Conservation (phyloP, 2,113 vertebrate species). For the Shinisaurus crocodilurus region DNA sequence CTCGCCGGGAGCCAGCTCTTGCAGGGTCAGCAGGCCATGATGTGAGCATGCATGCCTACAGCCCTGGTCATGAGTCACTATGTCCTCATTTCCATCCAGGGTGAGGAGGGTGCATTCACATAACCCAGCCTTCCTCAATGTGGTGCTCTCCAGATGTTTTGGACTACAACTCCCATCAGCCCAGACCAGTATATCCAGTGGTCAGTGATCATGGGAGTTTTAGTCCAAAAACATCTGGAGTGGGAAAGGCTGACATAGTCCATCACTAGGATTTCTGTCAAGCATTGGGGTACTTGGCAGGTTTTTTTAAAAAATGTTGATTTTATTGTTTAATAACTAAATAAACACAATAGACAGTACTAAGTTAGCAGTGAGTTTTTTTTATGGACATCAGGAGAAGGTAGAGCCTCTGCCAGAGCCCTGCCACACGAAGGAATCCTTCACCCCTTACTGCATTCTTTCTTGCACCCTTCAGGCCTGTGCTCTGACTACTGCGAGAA, state of each 20-base stretch:
- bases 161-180: too few relatives aligned
- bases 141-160: too few relatives aligned
- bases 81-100: not conserved
- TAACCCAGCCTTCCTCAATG: too few relatives aligned
- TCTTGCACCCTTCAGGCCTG: constrained; percentile 74
- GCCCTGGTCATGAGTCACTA: too few relatives aligned
- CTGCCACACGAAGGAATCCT: not conserved
- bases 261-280: not conserved
- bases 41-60: not conserved
- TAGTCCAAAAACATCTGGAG: too few relatives aligned
- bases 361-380: not conserved
- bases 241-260: too few relatives aligned
- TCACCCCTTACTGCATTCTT: fast-evolving
- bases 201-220: too few relatives aligned
- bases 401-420: not conserved
- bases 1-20: not conserved
- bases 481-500: constrained; percentile 91
- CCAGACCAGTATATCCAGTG: too few relatives aligned
- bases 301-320: not conserved
- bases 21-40: not conserved
- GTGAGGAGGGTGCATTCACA: not conserved
- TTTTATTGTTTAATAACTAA: not conserved
- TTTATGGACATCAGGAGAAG: not conserved
- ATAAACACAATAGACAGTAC: not conserved
- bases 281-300: too few relatives aligned